Evolutionary conservation across 1,140 invertebrate species (phyloP), one percentile per base, ranked within the genome.

Genomic region (Zaprionus gabonicus): DNA sequence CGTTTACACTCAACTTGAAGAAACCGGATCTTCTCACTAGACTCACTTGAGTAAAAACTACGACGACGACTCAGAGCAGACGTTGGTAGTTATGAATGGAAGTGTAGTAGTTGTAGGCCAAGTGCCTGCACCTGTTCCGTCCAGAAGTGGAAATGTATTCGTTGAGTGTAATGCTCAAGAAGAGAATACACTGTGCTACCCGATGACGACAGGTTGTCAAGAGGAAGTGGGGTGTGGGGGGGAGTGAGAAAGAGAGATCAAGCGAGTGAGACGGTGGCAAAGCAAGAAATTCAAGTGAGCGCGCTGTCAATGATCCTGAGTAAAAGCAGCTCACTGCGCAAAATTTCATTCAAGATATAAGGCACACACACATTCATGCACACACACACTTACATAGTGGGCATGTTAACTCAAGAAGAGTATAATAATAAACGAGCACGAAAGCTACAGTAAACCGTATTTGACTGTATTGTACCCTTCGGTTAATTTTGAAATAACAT

Each of bases 91-190:
- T 76, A 76, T 76, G 73, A 76, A 76, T 76, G 73, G 56, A 17
- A 71, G 73, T 46, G 41, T 76, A 71, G 68, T 65, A 65, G 73
- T 71, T 71, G 73, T 63, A 64, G 72, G 67, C 67, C 58, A 70
- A 63, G 67, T 71, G 72, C 23, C 68, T 76, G 69, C 73, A 76
- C 73, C 73, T 76, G 73, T 71, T 76, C 62, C 73, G 53, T 65
- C 73, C 60, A 71, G 60, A 65, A 46, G 60, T 71, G 36, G 59
- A 63, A 64, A 28, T 51, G 59, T 36, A 51, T 49, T 27, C n/a
- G 55, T 71, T 71, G 73, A 76, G 73, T 76, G 60, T 71, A 60
- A 55, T 46, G n/a, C 68, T 76, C 60, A 60, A 53, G 58, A 31
- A 28, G 36, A 46, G 46, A 51, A 51, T 51, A 51, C 46, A 25